Base-by-base conservation (phyloP, 2,113 vertebrate species). In the Hipposideros armiger region DNA sequence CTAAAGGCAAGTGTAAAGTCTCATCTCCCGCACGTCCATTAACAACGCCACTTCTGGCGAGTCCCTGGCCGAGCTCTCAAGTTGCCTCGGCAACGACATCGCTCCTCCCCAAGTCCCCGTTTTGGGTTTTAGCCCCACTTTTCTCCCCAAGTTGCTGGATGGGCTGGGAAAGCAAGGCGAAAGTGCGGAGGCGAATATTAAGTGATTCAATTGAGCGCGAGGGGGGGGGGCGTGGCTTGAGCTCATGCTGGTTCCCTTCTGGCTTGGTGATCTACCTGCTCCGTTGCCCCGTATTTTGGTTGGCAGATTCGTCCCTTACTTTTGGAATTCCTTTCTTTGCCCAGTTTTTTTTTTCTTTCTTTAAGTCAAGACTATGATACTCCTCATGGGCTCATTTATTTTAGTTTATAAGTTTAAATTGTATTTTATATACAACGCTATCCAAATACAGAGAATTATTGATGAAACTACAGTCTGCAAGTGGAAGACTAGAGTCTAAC, bases 121-220 rank as follows among this genome's bases (percentile, higher is more conserved):
- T 30, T 69, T 42, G 0, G 7, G 40, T 2, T 73, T 90, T 19
- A 42, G 73, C 52, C 13, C 54, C 32, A 15, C 95, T 72, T 45
- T 4, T 3, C 4, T 1, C 11, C 3, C 1, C 0, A 0, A 26
- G 7, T 11, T 0, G 22, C 1, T 2, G 19, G 19, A 22, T 0
- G 10, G 40, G 17, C 54, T 2, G 24, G 62, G 50, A 47, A 26
- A 40, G 4, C 2, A 0, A 15, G n/a, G 72, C 82, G 96, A 97
- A 95, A 94, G 94, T 94, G 90, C 92, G 2, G 52, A 56, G 19
- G 30, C 42, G 66, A 95, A 95, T 64, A 11, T 20, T 40, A 50
- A 74, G 82, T 28, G 3, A 8, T 7, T 11, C 11, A 32, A 4
- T 17, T 7, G 16, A 32, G 22, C 74, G 4, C 1, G 16, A 19